A percentile compares a stretch with the other conserved stretches of the same genome.
These are phyloP conservation scores for Epizoanthus stellaris DNA, from an alignment of 92 coral and sea anemone species.

Conservation along the genomic window DNA sequence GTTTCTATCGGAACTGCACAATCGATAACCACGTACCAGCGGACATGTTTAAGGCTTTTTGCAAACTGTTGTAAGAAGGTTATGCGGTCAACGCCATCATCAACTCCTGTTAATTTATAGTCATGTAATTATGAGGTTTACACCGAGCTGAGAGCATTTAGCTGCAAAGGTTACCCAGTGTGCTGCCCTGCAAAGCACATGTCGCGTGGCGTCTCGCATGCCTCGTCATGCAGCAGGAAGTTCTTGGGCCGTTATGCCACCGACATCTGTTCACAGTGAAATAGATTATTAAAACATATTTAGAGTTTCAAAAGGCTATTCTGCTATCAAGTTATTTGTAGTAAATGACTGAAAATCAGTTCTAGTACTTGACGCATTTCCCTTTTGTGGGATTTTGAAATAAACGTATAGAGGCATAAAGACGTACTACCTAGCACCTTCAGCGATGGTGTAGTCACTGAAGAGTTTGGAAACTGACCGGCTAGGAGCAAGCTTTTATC, in stretches of 20 bases:
- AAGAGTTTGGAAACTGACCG: too few species aligned
- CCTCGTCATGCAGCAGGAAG: background rate
- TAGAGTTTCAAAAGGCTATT: too few species aligned
- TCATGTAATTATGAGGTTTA: background rate
- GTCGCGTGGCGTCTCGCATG: background rate
- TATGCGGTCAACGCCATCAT: background rate
- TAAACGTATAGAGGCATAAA: too few species aligned
- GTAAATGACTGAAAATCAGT: too few species aligned
- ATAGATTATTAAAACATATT: too few species aligned
- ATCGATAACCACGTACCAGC: constrained; percentile 6
- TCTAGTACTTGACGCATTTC: too few species aligned
- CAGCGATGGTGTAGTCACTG: too few species aligned
- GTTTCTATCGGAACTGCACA: constrained; percentile 3
- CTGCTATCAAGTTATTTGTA: too few species aligned
- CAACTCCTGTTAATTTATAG: background rate
- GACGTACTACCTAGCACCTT: too few species aligned
- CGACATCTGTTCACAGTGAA: background rate
- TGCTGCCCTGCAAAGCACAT: background rate
- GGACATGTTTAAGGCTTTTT: background rate
- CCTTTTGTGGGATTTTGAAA: too few species aligned
- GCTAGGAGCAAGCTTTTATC: too few species aligned
- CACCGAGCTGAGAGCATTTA: background rate
- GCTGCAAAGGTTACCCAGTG: background rate
- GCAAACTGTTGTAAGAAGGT: background rate
- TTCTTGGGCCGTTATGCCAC: background rate